Conservation (phyloP, 2,797 vertebrate species). For the Myotis myotis region DNA sequence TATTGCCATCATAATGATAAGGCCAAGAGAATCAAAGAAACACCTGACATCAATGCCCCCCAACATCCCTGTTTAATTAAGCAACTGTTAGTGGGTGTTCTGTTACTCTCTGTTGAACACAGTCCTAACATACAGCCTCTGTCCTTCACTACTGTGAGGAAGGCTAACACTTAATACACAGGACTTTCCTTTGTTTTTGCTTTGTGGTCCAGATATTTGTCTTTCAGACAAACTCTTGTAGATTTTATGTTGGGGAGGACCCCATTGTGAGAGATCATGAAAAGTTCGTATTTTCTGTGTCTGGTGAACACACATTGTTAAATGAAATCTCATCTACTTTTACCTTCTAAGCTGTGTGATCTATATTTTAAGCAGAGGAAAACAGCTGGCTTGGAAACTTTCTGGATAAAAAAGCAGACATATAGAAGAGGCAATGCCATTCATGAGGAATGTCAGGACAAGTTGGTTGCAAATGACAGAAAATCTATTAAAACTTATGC, state of each 20-base stretch:
- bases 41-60: not conserved
- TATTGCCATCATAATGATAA: not conserved
- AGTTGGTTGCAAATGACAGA: not conserved
- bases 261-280: not conserved
- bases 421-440: not conserved
- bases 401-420: not conserved
- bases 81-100: not conserved
- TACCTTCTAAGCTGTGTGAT: not conserved
- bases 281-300: not conserved
- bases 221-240: not conserved
- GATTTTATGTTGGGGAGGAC: not conserved
- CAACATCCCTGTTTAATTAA: not conserved
- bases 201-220: not conserved
- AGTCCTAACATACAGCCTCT: not conserved
- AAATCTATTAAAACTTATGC: not conserved
- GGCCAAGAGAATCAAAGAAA: not conserved
- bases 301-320: not conserved
- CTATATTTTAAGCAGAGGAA: not conserved
- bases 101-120: not conserved
- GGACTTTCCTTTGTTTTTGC: not conserved
- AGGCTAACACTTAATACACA: not conserved
- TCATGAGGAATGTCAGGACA: not conserved
- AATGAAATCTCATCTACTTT: not conserved
- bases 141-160: not conserved
- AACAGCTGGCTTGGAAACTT: not conserved